A percentile compares a stretch with the other conserved stretches of the same genome.
Conservation (phyloP, 2,888 invertebrate genomes). For the Matsumyia berberina region DNA sequence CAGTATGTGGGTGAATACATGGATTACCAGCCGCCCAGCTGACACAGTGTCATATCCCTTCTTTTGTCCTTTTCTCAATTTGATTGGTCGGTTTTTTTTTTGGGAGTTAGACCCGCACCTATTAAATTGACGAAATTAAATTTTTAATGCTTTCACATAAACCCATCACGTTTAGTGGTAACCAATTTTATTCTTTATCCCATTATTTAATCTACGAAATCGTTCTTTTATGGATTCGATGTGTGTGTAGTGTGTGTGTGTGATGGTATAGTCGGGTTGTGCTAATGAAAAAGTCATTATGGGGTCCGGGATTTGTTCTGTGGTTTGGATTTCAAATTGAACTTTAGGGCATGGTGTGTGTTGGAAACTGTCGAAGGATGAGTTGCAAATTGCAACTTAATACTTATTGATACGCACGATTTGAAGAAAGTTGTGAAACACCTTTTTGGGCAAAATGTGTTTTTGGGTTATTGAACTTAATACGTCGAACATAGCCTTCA, state of each 20-base stretch:
- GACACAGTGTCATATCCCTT: not conserved
- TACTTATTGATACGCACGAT: not conserved
- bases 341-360: too few relatives aligned
- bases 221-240: constrained; percentile 28
- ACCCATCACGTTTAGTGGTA: constrained; percentile 37
- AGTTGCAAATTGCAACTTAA: not conserved
- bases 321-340: constrained; percentile 10
- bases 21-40: not conserved
- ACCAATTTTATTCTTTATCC: constrained; percentile 47
- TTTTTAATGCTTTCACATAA: constrained; percentile 41
- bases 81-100: not conserved
- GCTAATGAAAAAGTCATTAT: constrained; percentile 32
- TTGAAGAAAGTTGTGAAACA: not conserved
- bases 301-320: not conserved
- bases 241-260: too few relatives aligned
- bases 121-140: constrained; percentile 40
- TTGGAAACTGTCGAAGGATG: not conserved
- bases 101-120: constrained; percentile 6
- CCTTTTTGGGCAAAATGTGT: not conserved
- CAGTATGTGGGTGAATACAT: not conserved
- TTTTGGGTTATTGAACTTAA: too few relatives aligned
- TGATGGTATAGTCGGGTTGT: not conserved
- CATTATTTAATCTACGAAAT: constrained; percentile 47
- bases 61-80: too few relatives aligned
- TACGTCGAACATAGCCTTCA: too few relatives aligned